phyloP scores from a whole-genome alignment of 2,888 invertebrate species.

The Ochropleura plecta region DNA sequence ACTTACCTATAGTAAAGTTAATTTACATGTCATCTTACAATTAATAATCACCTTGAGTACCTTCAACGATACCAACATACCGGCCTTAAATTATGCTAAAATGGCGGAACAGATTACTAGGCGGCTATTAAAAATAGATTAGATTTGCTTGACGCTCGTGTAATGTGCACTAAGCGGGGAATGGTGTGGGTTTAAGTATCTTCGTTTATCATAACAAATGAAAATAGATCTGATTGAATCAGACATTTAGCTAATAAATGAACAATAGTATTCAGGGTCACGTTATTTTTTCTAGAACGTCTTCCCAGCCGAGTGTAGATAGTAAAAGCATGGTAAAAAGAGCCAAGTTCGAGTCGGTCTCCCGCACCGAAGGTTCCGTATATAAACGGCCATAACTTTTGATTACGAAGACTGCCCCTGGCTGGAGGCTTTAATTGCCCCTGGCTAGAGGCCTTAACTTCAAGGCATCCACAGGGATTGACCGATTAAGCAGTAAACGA shows the following conservation, averaged over 20 bases:
- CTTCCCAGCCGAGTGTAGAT: background rate
- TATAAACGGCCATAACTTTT: too few relatives aligned
- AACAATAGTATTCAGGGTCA: background rate
- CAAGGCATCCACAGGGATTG: too few relatives aligned
- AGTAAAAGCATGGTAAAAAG: too few relatives aligned
- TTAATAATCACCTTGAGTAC: conserved; percentile 57
- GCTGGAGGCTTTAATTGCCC: too few relatives aligned
- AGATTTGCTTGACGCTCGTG: conserved; percentile 32
- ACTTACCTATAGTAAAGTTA: conserved; percentile 6
- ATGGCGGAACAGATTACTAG: conserved; percentile 51
- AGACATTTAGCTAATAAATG: background rate
- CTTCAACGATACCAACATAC: conserved; percentile 36
- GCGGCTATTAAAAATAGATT: conserved; percentile 56
- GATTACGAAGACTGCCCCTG: too few relatives aligned
- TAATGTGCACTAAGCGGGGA: conserved; percentile 17
- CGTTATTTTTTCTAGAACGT: background rate
- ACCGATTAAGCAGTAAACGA: too few relatives aligned
- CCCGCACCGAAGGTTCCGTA: too few relatives aligned
- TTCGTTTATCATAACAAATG: conserved; percentile 10
- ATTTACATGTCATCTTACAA: conserved; percentile 39
- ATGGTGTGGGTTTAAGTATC: conserved; percentile 12
- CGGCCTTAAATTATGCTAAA: conserved; percentile 61
- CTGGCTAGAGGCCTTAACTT: too few relatives aligned
- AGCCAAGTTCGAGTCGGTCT: too few relatives aligned
- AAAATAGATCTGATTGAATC: background rate